These are phyloP conservation scores for Apocheima hispidaria DNA, from an alignment of 2,888 invertebrate genomes.

Conservation along the genomic window DNA sequence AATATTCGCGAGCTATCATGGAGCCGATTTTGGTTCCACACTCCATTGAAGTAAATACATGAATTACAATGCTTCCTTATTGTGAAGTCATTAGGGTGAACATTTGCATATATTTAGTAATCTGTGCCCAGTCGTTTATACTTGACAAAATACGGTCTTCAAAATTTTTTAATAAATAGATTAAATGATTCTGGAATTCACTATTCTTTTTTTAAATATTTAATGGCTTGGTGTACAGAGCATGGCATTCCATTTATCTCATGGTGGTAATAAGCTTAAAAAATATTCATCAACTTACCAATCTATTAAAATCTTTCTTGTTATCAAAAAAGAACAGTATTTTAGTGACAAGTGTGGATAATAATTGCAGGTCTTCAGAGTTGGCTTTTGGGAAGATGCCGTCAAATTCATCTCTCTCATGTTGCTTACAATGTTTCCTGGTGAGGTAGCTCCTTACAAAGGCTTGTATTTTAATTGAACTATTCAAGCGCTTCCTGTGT, in stretches of 20 bases:
- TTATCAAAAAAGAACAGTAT: conserved; percentile 92
- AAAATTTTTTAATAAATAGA: too few species aligned
- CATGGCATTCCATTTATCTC: too few species aligned
- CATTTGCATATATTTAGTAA: too few species aligned
- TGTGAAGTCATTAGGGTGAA: too few species aligned
- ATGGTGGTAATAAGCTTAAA: not conserved
- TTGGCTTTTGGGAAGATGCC: conserved; percentile 79
- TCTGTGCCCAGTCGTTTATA: too few species aligned
- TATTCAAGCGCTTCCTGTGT: conserved; percentile 89
- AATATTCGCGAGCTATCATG: too few species aligned
- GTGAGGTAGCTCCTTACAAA: conserved; percentile 91
- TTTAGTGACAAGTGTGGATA: conserved; percentile 87
- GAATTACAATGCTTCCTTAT: not conserved
- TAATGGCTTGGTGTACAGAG: too few species aligned
- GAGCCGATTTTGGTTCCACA: too few species aligned
- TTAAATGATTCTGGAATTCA: too few species aligned
- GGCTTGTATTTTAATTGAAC: conserved; percentile 93
- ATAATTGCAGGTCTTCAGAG: conserved; percentile 75
- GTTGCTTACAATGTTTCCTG: conserved; percentile 88
- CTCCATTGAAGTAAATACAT: not conserved
- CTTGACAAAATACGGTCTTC: too few species aligned
- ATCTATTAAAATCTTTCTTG: conserved; percentile 84
- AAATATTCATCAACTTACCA: conserved; percentile 67
- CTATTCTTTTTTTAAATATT: too few species aligned
- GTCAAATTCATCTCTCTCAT: conserved; percentile 90